phyloP scores from a whole-genome alignment of 2,113 vertebrate genomes.

The Tragelaphus scriptus region DNA sequence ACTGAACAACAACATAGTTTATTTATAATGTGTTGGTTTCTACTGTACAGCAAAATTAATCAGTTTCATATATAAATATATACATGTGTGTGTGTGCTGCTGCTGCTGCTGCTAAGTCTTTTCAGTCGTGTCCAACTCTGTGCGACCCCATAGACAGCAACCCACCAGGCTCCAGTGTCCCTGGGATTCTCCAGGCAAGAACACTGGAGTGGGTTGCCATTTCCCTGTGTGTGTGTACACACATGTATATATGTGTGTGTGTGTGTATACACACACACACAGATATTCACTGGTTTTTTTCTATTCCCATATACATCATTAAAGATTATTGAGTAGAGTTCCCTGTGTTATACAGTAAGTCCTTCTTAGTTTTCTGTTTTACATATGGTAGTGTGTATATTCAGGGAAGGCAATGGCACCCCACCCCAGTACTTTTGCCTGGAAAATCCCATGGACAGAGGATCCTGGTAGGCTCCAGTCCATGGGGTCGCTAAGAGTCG shows the following conservation, averaged over 20 bases:
- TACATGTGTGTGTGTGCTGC: not conserved
- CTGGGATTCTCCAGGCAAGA: too few relatives aligned
- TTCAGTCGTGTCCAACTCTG: too few relatives aligned
- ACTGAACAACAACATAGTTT: not conserved
- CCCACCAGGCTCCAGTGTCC: too few relatives aligned
- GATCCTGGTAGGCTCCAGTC: too few relatives aligned
- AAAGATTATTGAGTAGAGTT: not conserved
- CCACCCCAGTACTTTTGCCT: too few relatives aligned
- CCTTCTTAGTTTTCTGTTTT: not conserved
- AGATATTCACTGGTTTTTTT: not conserved
- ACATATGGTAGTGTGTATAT: not conserved
- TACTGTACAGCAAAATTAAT: not conserved
- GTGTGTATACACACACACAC: not conserved
- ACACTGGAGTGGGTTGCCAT: too few relatives aligned
- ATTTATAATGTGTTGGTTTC: not conserved
- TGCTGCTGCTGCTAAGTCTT: too few relatives aligned
- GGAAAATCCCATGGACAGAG: too few relatives aligned
- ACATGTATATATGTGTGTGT: not conserved
- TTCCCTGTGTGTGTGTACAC: too few relatives aligned
- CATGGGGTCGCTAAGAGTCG: too few relatives aligned
- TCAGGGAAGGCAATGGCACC: too few relatives aligned
- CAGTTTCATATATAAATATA: not conserved
- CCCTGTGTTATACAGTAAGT: not conserved
- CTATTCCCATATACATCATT: not conserved
- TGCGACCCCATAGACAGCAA: rapidly evolving